A percentile compares a stretch with the other conserved stretches of the same genome.
These are phyloP conservation scores for Rhineura floridana DNA, from an alignment of 2,113 vertebrate genomes.

Conservation along the genomic window DNA sequence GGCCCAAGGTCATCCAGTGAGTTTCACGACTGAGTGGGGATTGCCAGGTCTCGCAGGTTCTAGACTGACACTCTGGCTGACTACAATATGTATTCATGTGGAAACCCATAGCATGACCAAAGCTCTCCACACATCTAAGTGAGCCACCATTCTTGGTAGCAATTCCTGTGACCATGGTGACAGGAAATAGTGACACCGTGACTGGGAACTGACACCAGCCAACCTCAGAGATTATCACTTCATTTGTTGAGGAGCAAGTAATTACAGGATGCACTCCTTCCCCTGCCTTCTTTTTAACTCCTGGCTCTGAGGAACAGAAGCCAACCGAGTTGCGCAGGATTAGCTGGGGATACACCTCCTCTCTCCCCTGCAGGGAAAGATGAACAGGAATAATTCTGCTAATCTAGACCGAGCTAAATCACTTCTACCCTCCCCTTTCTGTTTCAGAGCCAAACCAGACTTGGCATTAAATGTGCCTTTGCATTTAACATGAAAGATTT, in stretches of 20 bases:
- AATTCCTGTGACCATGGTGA: not conserved
- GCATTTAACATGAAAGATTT: not conserved
- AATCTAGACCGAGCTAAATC: not conserved
- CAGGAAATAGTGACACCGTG: not conserved
- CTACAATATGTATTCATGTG: not conserved
- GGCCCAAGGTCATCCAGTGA: too few relatives aligned
- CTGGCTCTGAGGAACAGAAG: not conserved
- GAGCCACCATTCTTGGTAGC: not conserved
- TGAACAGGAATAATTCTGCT: not conserved
- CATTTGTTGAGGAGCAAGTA: not conserved
- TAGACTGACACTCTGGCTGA: too few relatives aligned
- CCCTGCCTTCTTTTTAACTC: not conserved
- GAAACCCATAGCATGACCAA: not conserved
- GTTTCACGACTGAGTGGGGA: too few relatives aligned
- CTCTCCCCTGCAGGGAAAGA: not conserved
- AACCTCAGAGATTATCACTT: not conserved
- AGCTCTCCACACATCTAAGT: not conserved
- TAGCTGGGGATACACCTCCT: not conserved
- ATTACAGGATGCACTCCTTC: not conserved
- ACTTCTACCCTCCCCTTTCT: not conserved
- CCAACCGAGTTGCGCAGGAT: not conserved
- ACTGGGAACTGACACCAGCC: not conserved
- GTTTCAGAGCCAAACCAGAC: not conserved
- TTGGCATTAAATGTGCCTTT: not conserved
- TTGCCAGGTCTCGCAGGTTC: too few relatives aligned